Evolutionary conservation across 2,113 vertebrate genomes (phyloP), one percentile per base, ranked within the genome.

Genomic region (Leptocoma aspasia): DNA sequence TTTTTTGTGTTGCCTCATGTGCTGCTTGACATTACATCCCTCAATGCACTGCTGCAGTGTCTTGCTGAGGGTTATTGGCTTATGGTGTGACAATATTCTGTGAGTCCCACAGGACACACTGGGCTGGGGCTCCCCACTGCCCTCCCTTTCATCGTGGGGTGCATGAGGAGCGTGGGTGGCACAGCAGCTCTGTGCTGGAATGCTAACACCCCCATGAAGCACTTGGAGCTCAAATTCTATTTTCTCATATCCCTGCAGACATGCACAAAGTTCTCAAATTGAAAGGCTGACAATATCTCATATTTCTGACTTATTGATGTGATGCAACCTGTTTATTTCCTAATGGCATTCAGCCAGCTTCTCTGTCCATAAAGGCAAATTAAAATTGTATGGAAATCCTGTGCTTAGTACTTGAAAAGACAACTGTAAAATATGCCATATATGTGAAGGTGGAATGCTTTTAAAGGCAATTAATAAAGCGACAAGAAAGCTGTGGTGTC

Each of bases 141-240:
- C 37, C 35, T 78, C 2, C 49, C 54, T 35, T 47, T 23, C 49
- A 15, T 8, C 13, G 33, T 13, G 16, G 68, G 77, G 11, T 2
- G 1, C 3, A 1, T 22, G 44, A 0, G 0, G 47, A 59, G 47
- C 0, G 4, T 82, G 75, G 73, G 87, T 84, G 69, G 81, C 44
- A 15, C 0, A 3, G 45, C 60, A 63, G 65, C 56, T 77, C 53
- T 95, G 24, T 45, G 80, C 50, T 87, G 84, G 79, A 89, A 78
- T 84, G 52, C 33, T 56, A 52, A 60, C 81, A 82, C 15, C 28
- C 49, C 41, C 53, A 4, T 18, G 44, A 70, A 82, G 57, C 70
- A 79, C 21, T 90, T 82, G 4, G 44, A 64, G 52, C 22, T 82
- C 63, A 56, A 1, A 44, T 71, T 78, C 56, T 84, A 3, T 52